phyloP scores from a whole-genome alignment of 2,113 vertebrate genomes.

The Crotalus helleri region DNA sequence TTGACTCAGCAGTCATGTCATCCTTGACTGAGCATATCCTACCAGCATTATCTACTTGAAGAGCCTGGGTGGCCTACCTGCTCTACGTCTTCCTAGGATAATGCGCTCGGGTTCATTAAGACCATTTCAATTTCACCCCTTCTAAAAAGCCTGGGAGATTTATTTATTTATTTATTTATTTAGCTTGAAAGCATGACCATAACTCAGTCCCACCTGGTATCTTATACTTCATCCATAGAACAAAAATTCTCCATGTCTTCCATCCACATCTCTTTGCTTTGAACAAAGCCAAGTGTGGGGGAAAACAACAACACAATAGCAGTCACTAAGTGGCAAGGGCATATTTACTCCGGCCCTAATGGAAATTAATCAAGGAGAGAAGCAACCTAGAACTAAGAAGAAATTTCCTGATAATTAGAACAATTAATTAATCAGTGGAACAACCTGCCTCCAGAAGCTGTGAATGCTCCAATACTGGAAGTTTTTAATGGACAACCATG shows the following conservation, averaged over 20 bases:
- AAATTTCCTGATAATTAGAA: too few species aligned
- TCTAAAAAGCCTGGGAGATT: slow-evolving; percentile 28
- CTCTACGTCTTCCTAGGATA: slow-evolving; percentile 35
- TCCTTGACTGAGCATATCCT: slow-evolving; percentile 65
- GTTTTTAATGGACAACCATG: too few species aligned
- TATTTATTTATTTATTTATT: background rate
- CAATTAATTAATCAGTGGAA: too few species aligned
- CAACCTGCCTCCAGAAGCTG: too few species aligned
- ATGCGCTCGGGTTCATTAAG: slow-evolving; percentile 54
- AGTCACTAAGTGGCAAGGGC: slow-evolving; percentile 23
- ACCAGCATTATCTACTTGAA: slow-evolving; percentile 70
- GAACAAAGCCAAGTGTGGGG: slow-evolving; percentile 19
- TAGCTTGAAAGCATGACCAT: slow-evolving; percentile 13
- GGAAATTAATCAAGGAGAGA: too few species aligned
- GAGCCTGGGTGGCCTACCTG: slow-evolving; percentile 61
- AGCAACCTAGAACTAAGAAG: too few species aligned
- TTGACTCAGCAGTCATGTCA: slow-evolving; percentile 28
- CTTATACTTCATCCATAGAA: slow-evolving; percentile 32
- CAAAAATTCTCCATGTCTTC: slow-evolving; percentile 32
- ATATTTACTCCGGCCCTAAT: slow-evolving; percentile 18
- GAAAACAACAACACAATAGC: slow-evolving; percentile 8
- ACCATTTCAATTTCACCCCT: slow-evolving; percentile 52
- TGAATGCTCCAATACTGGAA: too few species aligned
- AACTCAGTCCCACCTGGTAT: slow-evolving; percentile 13
- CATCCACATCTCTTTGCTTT: slow-evolving; percentile 28